Conservation (phyloP, 2,888 invertebrate species). For the Meiosimyza decipiens region DNA sequence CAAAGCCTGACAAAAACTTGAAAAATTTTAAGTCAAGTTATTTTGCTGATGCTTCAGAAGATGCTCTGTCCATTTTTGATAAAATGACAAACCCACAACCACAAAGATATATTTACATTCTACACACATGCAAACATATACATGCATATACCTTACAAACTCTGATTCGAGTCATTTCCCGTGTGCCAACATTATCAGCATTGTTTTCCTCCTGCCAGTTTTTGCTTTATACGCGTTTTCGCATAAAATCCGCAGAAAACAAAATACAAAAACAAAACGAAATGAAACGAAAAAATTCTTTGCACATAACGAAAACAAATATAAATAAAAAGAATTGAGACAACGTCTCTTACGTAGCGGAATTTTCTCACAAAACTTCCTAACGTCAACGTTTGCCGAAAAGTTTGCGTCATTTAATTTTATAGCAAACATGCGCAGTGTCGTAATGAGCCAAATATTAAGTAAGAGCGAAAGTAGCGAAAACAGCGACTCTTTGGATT, state of each 20-base stretch:
- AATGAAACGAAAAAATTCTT: neutral
- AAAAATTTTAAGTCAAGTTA: too few relatives aligned
- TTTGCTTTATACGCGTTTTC: neutral
- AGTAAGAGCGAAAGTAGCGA: neutral
- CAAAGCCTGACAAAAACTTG: too few relatives aligned
- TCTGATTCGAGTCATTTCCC: too few relatives aligned
- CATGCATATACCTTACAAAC: too few relatives aligned
- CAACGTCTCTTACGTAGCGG: neutral
- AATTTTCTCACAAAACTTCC: neutral
- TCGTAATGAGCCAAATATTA: neutral
- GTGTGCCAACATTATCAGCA: too few relatives aligned
- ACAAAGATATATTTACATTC: too few relatives aligned
- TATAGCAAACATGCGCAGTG: constrained; percentile 25
- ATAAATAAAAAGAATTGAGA: neutral
- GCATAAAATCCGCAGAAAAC: constrained; percentile 7
- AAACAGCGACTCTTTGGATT: neutral
- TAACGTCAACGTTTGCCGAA: neutral
- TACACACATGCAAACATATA: too few relatives aligned
- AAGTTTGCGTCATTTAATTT: constrained; percentile 25
- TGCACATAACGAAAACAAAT: neutral
- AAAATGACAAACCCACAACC: too few relatives aligned
- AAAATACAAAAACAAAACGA: neutral
- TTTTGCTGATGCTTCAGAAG: too few relatives aligned
- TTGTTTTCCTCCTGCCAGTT: neutral
- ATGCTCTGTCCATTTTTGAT: too few relatives aligned